These are phyloP conservation scores for Epinephelus moara DNA, from an alignment of 2,113 vertebrate genomes.

Conservation along the genomic window DNA sequence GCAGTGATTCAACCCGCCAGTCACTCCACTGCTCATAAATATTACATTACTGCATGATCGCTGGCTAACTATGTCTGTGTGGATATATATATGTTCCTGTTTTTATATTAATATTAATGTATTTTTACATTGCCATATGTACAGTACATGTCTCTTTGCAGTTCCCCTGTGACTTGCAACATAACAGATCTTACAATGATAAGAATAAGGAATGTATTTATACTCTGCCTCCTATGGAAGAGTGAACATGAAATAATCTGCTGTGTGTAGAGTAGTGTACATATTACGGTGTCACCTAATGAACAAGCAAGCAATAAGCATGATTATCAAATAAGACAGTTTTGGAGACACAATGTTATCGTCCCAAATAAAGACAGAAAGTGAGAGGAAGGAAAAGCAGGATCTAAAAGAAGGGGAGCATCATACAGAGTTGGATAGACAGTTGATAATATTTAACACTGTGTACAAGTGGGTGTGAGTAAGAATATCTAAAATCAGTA, in stretches of 20 bases:
- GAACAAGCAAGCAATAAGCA: no score
- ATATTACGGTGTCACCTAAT: neutral
- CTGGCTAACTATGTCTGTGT: constrained; percentile 2
- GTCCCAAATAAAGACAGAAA: neutral
- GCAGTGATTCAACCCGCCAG: neutral
- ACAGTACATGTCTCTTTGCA: neutral
- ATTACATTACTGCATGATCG: constrained; percentile 6
- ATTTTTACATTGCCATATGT: neutral
- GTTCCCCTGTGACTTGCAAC: neutral
- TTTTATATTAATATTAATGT: neutral
- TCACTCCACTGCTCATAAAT: constrained; percentile 11
- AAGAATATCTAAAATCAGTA: neutral
- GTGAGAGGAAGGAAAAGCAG: neutral
- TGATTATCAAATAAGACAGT: neutral
- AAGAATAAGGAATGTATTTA: neutral
- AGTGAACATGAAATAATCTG: neutral
- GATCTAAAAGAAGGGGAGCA: neutral
- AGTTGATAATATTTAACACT: neutral
- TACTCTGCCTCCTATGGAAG: neutral
- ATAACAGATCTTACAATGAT: neutral
- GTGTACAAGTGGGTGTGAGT: neutral
- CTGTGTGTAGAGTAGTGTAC: neutral
- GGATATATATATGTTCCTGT: neutral
- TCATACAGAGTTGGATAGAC: neutral
- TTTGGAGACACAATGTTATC: neutral